Evolutionary conservation across 2,797 vertebrate species (phyloP).

Genomic region (Hemibagrus guttatus): DNA sequence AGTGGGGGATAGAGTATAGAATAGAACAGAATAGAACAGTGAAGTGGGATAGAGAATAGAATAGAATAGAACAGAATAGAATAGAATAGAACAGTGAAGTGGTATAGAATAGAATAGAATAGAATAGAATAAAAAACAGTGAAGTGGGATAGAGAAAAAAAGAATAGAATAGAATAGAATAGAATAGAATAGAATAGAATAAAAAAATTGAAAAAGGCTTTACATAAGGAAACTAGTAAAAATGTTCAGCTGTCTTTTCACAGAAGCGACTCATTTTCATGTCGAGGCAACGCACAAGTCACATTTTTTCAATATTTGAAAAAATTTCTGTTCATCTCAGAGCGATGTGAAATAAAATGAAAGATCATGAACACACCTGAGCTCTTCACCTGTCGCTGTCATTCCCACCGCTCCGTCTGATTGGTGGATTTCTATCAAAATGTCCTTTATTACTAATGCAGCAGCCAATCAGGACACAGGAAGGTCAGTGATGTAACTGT

Average conservation of each 20-base stretch:
- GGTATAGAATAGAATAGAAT: too few relatives aligned
- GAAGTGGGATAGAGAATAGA: too few relatives aligned
- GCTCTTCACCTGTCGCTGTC: too few relatives aligned
- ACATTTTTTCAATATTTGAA: not conserved
- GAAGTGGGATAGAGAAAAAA: too few relatives aligned
- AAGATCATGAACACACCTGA: not conserved
- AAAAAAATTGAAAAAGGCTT: not conserved
- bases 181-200: too few relatives aligned
- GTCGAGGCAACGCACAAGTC: not conserved
- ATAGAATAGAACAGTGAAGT: too few relatives aligned
- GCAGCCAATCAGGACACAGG: not conserved
- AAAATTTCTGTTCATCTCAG: not conserved
- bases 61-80: too few relatives aligned
- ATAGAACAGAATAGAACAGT: too few relatives aligned
- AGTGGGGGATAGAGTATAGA: too few relatives aligned
- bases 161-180: too few relatives aligned
- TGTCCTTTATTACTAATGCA: too few relatives aligned
- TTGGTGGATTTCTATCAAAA: not conserved
- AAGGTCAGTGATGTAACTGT: conserved; percentile 51
- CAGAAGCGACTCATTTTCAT: not conserved
- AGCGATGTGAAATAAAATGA: not conserved
- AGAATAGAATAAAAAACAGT: too few relatives aligned
- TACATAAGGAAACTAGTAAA: not conserved
- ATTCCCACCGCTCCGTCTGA: not conserved
- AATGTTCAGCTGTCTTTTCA: not conserved